Conservation (phyloP, 2,113 vertebrate genomes). For the Otolemur garnettii region DNA sequence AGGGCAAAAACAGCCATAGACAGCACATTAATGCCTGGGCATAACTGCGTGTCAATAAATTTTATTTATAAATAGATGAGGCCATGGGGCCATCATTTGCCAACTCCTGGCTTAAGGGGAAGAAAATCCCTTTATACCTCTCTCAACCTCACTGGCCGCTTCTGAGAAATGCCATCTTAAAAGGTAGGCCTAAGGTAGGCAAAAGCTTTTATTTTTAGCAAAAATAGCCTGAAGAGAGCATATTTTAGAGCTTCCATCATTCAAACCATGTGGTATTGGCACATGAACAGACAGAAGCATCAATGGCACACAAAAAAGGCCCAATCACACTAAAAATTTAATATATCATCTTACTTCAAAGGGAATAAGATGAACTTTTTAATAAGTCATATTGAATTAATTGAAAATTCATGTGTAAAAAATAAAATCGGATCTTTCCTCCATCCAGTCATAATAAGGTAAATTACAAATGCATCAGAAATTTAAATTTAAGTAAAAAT, state of each 20-base stretch:
- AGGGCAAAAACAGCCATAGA: not conserved
- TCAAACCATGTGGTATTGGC: not conserved
- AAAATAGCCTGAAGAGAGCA: not conserved
- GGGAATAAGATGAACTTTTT: not conserved
- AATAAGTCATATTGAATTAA: constrained; percentile 32
- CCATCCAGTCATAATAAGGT: not conserved
- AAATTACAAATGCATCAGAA: constrained; percentile 46
- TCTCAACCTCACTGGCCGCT: not conserved
- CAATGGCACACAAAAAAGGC: not conserved
- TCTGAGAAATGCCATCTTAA: accelerated
- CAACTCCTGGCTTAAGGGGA: not conserved
- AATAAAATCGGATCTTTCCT: constrained; percentile 37
- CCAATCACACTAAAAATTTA: not conserved
- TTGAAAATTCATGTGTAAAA: constrained; percentile 36
- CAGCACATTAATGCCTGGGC: not conserved
- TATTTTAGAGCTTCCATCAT: not conserved
- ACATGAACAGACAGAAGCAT: not conserved
- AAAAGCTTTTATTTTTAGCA: not conserved
- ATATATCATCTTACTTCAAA: not conserved
- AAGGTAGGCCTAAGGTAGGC: not conserved
- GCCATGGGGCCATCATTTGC: not conserved
- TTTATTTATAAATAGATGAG: not conserved
- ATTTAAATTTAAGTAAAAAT: constrained; percentile 61
- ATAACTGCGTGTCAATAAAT: not conserved
- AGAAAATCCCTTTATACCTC: not conserved